phyloP scores from a whole-genome alignment of 1,140 invertebrate species.

The Zeugodacus cucurbitae region DNA sequence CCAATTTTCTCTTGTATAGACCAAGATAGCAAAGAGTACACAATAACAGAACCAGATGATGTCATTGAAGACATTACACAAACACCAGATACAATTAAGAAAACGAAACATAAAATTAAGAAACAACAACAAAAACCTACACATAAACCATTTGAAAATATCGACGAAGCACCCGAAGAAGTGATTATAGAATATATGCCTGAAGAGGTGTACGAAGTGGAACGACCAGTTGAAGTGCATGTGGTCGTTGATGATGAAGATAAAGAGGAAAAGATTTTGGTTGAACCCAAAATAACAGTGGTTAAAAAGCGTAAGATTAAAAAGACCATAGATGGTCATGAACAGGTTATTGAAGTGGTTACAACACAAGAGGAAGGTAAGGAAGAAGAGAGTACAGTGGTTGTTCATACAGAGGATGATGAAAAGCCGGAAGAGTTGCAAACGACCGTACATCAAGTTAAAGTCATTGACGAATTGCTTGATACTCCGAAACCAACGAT shows the following conservation, averaged over 20 bases:
- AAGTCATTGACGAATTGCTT: neutral
- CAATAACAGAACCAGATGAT: slow-evolving; percentile 64
- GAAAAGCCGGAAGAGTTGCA: neutral
- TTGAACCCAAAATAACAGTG: slow-evolving; percentile 51
- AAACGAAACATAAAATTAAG: slow-evolving; percentile 51
- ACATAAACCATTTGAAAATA: slow-evolving; percentile 50
- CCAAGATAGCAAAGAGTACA: slow-evolving; percentile 65
- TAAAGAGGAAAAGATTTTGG: slow-evolving; percentile 25
- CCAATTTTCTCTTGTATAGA: slow-evolving; percentile 59
- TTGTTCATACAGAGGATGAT: slow-evolving; percentile 40
- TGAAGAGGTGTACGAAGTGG: slow-evolving; percentile 49
- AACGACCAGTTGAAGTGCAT: slow-evolving; percentile 47
- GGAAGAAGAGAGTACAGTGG: slow-evolving; percentile 49
- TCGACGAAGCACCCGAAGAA: slow-evolving; percentile 52
- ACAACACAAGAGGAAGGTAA: slow-evolving; percentile 47
- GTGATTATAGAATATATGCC: slow-evolving; percentile 46
- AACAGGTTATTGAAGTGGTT: slow-evolving; percentile 47
- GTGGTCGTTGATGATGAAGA: slow-evolving; percentile 42
- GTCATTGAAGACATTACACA: slow-evolving; percentile 59
- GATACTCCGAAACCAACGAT: neutral
- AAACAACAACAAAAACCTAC: slow-evolving; percentile 45
- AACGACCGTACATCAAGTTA: neutral
- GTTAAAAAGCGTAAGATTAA: slow-evolving; percentile 55
- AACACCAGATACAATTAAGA: slow-evolving; percentile 60
- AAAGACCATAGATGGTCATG: slow-evolving; percentile 44